phyloP scores from a whole-genome alignment of 2,888 invertebrate species.

The Drosophila phalerata region DNA sequence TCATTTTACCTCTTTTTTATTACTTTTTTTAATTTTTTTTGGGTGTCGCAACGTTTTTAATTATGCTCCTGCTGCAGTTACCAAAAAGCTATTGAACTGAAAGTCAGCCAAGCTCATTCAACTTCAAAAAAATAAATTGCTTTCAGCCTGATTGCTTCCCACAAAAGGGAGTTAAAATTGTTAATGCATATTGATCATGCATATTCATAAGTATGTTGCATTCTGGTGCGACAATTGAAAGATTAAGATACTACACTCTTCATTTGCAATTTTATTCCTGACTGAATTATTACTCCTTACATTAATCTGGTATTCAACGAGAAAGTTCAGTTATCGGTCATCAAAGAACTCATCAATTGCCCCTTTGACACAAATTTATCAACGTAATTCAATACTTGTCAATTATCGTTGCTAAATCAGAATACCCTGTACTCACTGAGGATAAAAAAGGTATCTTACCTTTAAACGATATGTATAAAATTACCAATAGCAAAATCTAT shows the following conservation, averaged over 20 bases:
- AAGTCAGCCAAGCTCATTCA: constrained; percentile 43
- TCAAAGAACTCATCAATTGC: constrained; percentile 5
- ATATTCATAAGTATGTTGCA: constrained; percentile 29
- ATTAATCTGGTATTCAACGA: constrained; percentile 6
- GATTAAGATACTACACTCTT: neutral
- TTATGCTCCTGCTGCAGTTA: constrained; percentile 68
- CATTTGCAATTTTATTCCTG: constrained; percentile 11
- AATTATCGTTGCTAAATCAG: constrained; percentile 53
- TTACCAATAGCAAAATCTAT: neutral
- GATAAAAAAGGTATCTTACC: neutral
- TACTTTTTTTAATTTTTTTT: constrained; percentile 37
- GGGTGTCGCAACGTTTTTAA: constrained; percentile 76
- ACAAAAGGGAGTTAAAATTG: constrained; percentile 13
- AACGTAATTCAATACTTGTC: constrained; percentile 54
- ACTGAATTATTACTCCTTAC: constrained; percentile 9
- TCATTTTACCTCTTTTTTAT: neutral
- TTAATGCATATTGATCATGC: constrained; percentile 40
- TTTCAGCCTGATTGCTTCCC: constrained; percentile 46
- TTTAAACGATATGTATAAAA: neutral
- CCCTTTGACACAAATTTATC: constrained; percentile 33
- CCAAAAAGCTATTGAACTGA: constrained; percentile 48
- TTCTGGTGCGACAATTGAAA: constrained; percentile 13
- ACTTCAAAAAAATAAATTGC: constrained; percentile 65
- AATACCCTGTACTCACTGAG: neutral
- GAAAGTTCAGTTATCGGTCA: constrained; percentile 16